Evolutionary conservation across 37 sponge, comb jelly and placozoan species (phyloP), one percentile per base, ranked within the genome.

Genomic region (Beroe forskalii): DNA sequence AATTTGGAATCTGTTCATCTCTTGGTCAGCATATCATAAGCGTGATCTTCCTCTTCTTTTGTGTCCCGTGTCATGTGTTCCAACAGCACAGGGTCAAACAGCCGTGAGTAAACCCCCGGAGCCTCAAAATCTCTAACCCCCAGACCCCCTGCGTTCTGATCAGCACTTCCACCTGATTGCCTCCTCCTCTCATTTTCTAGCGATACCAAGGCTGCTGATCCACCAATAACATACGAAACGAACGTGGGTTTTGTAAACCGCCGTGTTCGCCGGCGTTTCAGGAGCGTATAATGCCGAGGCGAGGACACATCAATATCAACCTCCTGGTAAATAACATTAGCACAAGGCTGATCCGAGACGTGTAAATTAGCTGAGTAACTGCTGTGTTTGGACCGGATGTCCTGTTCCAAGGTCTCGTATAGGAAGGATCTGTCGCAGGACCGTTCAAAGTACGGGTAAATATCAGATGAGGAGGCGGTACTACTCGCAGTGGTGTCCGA

Each of bases 241-340:
- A 69, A 69, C 1, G 72, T 69, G 1, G 72, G 72, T 33, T 69
- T 69, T 2, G 72, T 19, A 37, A 36, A 69, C 32, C 32, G 17
- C 30, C 66, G 4, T 27, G 66, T 22, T 63, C 66, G 4, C n/a
- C n/a, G n/a, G 6, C 55, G 55, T 48, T 12, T 48, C 12, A 48
- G 55, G 6, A 48, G 55, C 12, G 55, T 48, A 12, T 12, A 17
- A 12, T 48, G 55, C 12, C 55, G 55, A 48, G 55, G 55, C 12
- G 55, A 48, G 6, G 55, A 48, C 6, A 48, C 55, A 48, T 69
- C 38, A 36, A 69, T 69, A 33, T 69, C 72, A 1, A 69, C 72
- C 27, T 69, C 72, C 38, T 69, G 72, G 39, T 69, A 69, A 17
- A 69, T 69, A 32, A 69, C 38, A 69, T 69, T 69, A 35, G 72